Evolutionary conservation across 2,888 invertebrate genomes (phyloP).

Genomic region (Drosophila longiperda): DNA sequence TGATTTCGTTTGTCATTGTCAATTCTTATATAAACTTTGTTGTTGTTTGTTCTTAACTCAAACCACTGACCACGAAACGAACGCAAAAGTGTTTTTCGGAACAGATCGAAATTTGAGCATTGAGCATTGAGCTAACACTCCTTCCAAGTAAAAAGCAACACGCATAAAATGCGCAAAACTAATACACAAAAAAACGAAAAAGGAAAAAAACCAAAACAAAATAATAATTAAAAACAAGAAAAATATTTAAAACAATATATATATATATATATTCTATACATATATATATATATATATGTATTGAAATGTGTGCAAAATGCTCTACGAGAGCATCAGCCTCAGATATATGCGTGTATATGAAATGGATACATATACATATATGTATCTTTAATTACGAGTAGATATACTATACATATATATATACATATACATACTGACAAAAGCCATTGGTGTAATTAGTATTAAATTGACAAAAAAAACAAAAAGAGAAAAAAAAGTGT

Average conservation of each 20-base stretch:
- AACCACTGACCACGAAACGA: constrained; percentile 22
- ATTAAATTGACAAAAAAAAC: constrained; percentile 14
- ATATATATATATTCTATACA: constrained; percentile 35
- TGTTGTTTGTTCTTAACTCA: constrained; percentile 20
- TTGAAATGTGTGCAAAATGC: constrained; percentile 42
- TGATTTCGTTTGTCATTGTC: constrained; percentile 21
- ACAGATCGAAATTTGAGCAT: constrained; percentile 15
- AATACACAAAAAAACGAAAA: constrained; percentile 24
- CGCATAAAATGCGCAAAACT: constrained; percentile 81
- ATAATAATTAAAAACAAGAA: background rate
- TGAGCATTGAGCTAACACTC: constrained; percentile 65
- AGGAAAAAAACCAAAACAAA: constrained; percentile 10
- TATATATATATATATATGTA: constrained; percentile 2
- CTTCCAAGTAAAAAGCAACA: constrained; percentile 82
- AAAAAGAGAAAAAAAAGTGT: constrained; percentile 1
- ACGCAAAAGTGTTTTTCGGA: constrained; percentile 11
- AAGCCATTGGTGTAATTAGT: constrained; percentile 33
- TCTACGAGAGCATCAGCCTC: constrained; percentile 64
- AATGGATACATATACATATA: constrained; percentile 28
- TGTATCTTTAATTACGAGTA: constrained; percentile 6
- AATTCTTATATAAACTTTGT: constrained; percentile 36
- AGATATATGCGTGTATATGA: background rate
- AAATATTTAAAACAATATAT: constrained; percentile 5
- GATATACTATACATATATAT: constrained; percentile 7
- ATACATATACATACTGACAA: constrained; percentile 12